phyloP scores from a whole-genome alignment of 2,797 vertebrate species.

The Eutrigla gurnardus region DNA sequence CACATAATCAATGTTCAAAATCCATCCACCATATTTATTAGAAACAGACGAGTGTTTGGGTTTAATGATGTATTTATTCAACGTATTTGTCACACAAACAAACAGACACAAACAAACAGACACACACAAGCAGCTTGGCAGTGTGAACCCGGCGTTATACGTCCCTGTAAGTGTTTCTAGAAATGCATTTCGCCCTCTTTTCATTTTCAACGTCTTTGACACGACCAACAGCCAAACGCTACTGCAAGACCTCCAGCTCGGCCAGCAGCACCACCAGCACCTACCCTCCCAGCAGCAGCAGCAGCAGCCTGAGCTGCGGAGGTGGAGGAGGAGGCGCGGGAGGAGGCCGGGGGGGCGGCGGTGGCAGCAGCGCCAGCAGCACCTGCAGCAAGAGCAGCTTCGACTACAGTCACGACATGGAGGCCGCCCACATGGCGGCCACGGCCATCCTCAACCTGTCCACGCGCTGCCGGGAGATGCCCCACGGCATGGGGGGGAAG shows the following conservation, averaged over 20 bases:
- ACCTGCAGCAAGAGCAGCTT: constrained; percentile 99
- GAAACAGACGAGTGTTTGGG: too few species aligned
- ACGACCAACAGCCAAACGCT: constrained; percentile 90
- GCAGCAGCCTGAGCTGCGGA: constrained; percentile 93
- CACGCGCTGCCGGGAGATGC: constrained; percentile 98
- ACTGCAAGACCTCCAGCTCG: constrained; percentile 98
- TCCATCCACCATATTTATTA: too few species aligned
- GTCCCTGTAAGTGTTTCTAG: neutral
- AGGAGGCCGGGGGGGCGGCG: constrained; percentile 84
- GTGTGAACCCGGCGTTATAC: too few species aligned
- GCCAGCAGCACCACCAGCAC: constrained; percentile 98
- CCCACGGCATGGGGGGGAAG: constrained; percentile 93
- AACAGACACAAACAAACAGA: too few species aligned
- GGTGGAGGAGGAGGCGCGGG: constrained; percentile 87
- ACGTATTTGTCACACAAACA: too few species aligned
- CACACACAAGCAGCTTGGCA: too few species aligned
- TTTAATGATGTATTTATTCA: neutral
- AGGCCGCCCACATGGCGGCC: constrained; percentile 98
- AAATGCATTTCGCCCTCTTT: neutral
- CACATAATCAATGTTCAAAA: too few species aligned
- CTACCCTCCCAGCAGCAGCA: constrained; percentile 97
- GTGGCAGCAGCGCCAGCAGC: constrained; percentile 98
- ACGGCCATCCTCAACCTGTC: constrained; percentile 98
- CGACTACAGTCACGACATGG: constrained; percentile 98
- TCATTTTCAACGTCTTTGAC: neutral